These are phyloP conservation scores for Drosophila imparisetae DNA, from an alignment of 2,888 invertebrate genomes.

Conservation along the genomic window DNA sequence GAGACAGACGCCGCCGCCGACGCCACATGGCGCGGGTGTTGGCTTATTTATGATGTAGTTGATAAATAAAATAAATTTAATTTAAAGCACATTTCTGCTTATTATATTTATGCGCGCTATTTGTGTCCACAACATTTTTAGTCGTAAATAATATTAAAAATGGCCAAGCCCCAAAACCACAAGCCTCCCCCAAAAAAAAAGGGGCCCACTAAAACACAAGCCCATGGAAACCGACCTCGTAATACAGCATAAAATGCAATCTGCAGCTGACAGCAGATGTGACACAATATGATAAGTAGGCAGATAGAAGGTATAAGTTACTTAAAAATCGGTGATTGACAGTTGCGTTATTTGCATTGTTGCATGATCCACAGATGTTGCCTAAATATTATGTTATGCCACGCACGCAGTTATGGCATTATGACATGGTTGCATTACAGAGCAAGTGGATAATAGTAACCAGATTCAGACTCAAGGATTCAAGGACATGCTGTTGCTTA, in stretches of 20 bases:
- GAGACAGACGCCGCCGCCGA: constrained; percentile 38
- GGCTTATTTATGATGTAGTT: constrained; percentile 71
- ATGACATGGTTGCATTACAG: neutral
- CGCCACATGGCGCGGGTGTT: constrained; percentile 62
- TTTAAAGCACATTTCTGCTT: constrained; percentile 62
- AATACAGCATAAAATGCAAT: constrained; percentile 13
- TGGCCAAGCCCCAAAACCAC: constrained; percentile 18
- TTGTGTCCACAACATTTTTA: constrained; percentile 37
- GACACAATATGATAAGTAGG: constrained; percentile 14
- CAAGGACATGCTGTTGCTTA: neutral
- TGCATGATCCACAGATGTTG: constrained; percentile 7
- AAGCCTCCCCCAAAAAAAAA: neutral
- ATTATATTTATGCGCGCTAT: constrained; percentile 64
- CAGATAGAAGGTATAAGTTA: constrained; percentile 1
- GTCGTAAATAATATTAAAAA: constrained; percentile 51
- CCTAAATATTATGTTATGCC: constrained; percentile 10
- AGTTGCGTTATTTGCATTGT: neutral
- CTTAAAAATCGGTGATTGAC: constrained; percentile 1
- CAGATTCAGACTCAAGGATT: neutral
- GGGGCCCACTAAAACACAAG: neutral
- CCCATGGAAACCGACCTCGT: neutral
- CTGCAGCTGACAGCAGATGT: constrained; percentile 55
- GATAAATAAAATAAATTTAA: constrained; percentile 79
- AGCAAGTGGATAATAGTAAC: constrained; percentile 10
- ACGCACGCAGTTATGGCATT: neutral